phyloP scores from a whole-genome alignment of 35 echinoderm and acorn worm genomes.

The Ptychodera flava region DNA sequence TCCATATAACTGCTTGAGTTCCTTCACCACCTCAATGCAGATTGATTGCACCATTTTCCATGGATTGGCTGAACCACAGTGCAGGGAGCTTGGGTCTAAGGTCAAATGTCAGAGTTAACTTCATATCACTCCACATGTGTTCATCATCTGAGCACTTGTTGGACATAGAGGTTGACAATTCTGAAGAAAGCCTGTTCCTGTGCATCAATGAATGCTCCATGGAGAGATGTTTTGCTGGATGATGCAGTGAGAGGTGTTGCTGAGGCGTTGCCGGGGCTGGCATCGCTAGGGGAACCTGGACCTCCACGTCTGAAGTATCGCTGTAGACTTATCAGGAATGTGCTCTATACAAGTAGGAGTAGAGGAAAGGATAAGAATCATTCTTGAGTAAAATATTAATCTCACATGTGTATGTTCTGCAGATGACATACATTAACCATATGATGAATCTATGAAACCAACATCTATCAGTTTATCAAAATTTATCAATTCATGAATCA shows the following conservation, averaged over 20 bases:
- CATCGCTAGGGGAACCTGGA: not conserved
- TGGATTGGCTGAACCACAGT: too few relatives aligned
- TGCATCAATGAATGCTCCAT: constrained; percentile 10
- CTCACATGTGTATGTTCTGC: not conserved
- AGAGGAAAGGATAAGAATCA: not conserved
- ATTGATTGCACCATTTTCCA: too few relatives aligned
- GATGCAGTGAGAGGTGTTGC: not conserved
- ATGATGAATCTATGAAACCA: not conserved
- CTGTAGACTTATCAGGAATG: constrained; percentile 5
- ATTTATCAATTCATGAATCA: too few relatives aligned
- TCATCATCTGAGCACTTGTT: constrained; percentile 6
- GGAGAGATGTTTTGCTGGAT: not conserved
- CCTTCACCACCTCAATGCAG: too few relatives aligned
- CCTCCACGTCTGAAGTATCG: not conserved
- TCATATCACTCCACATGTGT: too few relatives aligned
- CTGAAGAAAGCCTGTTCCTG: constrained; percentile 21
- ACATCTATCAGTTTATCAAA: not conserved
- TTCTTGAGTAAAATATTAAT: not conserved
- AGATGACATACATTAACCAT: not conserved
- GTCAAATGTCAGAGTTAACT: too few relatives aligned
- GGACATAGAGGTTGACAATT: not conserved
- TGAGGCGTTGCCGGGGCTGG: not conserved
- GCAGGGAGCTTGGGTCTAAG: too few relatives aligned
- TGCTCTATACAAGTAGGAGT: not conserved
- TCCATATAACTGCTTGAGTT: too few relatives aligned